Base-by-base conservation (phyloP, 2,113 vertebrate genomes). In the Marmota monax region DNA sequence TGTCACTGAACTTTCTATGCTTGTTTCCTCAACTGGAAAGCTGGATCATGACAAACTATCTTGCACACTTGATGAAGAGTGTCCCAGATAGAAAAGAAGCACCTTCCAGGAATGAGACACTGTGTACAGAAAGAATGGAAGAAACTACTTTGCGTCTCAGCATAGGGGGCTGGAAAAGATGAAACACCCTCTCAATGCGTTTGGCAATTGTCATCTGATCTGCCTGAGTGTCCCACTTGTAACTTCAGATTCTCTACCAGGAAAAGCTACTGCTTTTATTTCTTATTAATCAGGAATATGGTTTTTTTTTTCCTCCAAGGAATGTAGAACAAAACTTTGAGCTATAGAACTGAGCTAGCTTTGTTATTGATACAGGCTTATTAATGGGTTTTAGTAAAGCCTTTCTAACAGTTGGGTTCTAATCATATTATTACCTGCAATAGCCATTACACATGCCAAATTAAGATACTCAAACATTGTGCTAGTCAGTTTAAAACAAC, bases 401-500 rank as follows among this genome's bases (percentile, higher is more conserved):
- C 70, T 37, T 72, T 85, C 63, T 88, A 93, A 92, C 8, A 4
- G 29, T 32, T 65, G 25, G 20, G 78, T n/a, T 93, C 65, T 87
- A 94, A 93, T 25, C 45, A 92, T 63, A 56, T 61, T 80, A 84
- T 78, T 39, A 39, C 51, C 29, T 73, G 78, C 25, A 42, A 77
- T 65, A 51, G 17, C 56, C 69, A 86, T 72, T 92, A 45, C 18
- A 74, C 67, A 91, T n/a, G 42, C n/a, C 37, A 45, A 88, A 95
- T 93, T 92, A 94, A 98, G 90, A 93, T 39, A 74, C 34, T 39
- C 72, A 34, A 65, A 77, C 17, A 39, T 16, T 22, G 22, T 48
- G 42, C 72, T 45, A 74, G 86, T 84, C 72, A 48, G 84, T 84
- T 94, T 92, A 94, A 93, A 95, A 84, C 48, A 76, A 69, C 42